Conservation (phyloP, 2,113 vertebrate species). For the Platichthys stellatus region DNA sequence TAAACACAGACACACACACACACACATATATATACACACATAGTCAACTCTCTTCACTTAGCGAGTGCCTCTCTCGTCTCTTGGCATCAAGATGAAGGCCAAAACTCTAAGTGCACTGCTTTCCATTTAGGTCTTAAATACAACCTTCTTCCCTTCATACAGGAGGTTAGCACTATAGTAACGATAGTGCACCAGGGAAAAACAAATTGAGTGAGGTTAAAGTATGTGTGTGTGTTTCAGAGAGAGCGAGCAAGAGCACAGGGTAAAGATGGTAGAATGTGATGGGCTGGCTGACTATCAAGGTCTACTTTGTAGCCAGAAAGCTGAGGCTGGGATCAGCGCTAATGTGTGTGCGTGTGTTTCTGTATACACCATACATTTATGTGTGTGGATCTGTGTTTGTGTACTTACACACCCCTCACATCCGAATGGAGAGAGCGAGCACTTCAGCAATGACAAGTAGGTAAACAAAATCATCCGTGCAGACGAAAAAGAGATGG, state of each 20-base stretch:
- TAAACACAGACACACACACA: conserved; percentile 5
- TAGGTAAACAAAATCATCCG: conserved; percentile 78
- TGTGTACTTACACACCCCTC: conserved; percentile 26
- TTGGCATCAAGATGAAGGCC: conserved; percentile 73
- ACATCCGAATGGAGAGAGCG: conserved; percentile 58
- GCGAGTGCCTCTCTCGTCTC: conserved; percentile 62
- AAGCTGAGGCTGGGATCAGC: conserved; percentile 51
- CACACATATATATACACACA: conserved; percentile 18
- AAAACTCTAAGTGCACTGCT: conserved; percentile 75
- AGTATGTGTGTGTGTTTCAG: conserved; percentile 22
- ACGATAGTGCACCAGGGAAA: conserved; percentile 53
- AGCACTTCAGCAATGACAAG: conserved; percentile 77
- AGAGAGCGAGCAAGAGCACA: conserved; percentile 26
- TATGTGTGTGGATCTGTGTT: conserved; percentile 22
- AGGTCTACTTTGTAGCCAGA: conserved; percentile 49
- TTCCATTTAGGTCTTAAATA: conserved; percentile 76
- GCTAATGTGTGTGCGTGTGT: conserved; percentile 44
- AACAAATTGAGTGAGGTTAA: conserved; percentile 11
- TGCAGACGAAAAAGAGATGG: conserved; percentile 63
- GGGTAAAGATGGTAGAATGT: conserved; percentile 52
- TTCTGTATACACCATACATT: conserved; percentile 35
- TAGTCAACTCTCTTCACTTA: conserved; percentile 59
- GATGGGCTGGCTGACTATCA: conserved; percentile 71
- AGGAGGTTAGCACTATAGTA: conserved; percentile 48
- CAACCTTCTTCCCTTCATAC: conserved; percentile 42